These are phyloP conservation scores for Mesaphorura yosii DNA, from an alignment of 1,140 invertebrate species.

Conservation along the genomic window DNA sequence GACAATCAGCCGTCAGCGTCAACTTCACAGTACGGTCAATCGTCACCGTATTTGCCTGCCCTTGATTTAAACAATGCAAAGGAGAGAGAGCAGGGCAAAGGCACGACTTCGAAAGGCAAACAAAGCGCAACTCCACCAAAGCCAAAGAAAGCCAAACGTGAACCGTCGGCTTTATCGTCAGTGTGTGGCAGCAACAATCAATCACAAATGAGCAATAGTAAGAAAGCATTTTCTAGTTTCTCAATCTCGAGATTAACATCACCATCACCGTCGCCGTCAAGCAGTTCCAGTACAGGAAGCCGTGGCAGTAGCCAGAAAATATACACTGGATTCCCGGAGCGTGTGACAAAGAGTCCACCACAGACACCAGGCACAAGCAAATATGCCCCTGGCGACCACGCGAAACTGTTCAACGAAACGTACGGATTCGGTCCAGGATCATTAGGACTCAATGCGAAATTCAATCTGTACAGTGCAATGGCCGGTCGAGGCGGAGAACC, in stretches of 20 bases:
- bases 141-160: slow-evolving; percentile 1
- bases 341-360: slow-evolving; percentile 1
- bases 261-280: slow-evolving; percentile 27
- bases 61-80: no score
- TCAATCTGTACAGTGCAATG: background rate
- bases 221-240: slow-evolving; percentile 26
- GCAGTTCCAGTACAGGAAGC: slow-evolving; percentile 22
- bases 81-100: no score
- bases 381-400: background rate
- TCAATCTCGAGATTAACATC: slow-evolving; percentile 31
- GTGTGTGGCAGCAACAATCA: slow-evolving; percentile 11
- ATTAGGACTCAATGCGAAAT: slow-evolving; percentile 7
- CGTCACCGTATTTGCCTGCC: no score
- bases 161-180: slow-evolving; percentile 7
- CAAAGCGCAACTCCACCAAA: background rate
- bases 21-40: no score
- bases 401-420: background rate
- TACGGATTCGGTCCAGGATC: slow-evolving; percentile 5
- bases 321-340: background rate
- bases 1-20: no score
- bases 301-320: background rate
- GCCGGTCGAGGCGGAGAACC: no score
- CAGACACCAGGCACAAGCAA: background rate
- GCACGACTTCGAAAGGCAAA: no score
- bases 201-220: background rate